A percentile compares a stretch with the other conserved stretches of the same genome.
Conservation (phyloP, 1,140 invertebrate genomes). For the Neoseiulus cucumeris region DNA sequence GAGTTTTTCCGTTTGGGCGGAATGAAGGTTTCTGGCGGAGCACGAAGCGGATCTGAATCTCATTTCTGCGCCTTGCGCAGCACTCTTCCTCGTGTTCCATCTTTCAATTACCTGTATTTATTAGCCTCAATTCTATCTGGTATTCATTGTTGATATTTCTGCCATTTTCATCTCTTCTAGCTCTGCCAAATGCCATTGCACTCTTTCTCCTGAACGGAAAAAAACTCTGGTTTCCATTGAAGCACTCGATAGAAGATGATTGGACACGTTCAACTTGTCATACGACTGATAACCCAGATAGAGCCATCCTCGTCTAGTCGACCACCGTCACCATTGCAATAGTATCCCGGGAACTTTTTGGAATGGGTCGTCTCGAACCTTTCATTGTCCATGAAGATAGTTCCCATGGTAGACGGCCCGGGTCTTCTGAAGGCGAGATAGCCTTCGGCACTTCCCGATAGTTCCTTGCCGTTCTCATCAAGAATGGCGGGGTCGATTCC, state of each 20-base stretch:
- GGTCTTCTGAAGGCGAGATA: constrained; percentile 74
- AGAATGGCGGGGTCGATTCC: constrained; percentile 71
- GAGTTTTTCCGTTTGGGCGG: too few species aligned
- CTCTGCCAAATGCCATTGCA: too few species aligned
- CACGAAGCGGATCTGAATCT: too few species aligned
- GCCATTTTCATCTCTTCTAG: too few species aligned
- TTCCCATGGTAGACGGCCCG: constrained; percentile 94
- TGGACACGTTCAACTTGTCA: constrained; percentile 94
- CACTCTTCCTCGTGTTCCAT: too few species aligned
- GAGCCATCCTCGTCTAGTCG: constrained; percentile 73
- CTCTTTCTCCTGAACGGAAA: too few species aligned
- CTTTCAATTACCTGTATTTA: too few species aligned
- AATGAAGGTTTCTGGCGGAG: too few species aligned
- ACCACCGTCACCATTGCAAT: constrained; percentile 86
- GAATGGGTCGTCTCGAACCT: constrained; percentile 88
- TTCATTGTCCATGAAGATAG: constrained; percentile 72
- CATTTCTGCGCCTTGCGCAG: too few species aligned
- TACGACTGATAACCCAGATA: constrained; percentile 84
- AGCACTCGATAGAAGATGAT: constrained; percentile 87
- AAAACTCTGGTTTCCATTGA: constrained; percentile 72
- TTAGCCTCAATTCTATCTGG: too few species aligned
- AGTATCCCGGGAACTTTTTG: constrained; percentile 81
- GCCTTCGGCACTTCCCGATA: constrained; percentile 73
- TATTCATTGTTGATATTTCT: too few species aligned
- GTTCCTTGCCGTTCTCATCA: constrained; percentile 63